Percentiles rank a stretch among this genome's conserved stretches.
Conservation (phyloP, 2,113 vertebrate species). For the Channa maculata region DNA sequence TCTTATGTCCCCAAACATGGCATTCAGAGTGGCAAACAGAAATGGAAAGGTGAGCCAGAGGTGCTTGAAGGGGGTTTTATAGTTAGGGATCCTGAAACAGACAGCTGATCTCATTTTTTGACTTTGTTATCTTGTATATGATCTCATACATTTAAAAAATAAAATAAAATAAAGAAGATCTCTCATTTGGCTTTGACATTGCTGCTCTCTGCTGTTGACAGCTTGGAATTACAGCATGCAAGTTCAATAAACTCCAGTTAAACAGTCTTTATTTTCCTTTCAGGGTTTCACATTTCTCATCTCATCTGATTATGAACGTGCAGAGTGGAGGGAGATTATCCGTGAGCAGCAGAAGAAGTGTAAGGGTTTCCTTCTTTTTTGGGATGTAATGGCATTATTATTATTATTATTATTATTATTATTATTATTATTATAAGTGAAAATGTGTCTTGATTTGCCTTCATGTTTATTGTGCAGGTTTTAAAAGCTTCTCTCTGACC, state of each 20-base stretch:
- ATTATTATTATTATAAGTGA: background rate
- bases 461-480: constrained; percentile 80
- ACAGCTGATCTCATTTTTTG: too few species aligned
- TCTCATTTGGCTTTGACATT: constrained; percentile 21
- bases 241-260: background rate
- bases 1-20: constrained; percentile 94
- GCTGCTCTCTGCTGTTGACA: constrained; percentile 66
- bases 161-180: background rate
- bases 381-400: background rate
- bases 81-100: too few species aligned
- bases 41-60: constrained; percentile 89
- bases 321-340: constrained; percentile 93
- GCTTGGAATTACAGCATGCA: background rate
- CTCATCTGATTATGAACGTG: constrained; percentile 94
- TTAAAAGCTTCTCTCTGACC: constrained; percentile 93
- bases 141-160: fast-evolving
- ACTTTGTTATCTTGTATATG: too few species aligned
- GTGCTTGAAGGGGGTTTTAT: too few species aligned
- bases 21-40: constrained; percentile 92
- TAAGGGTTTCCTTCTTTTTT: constrained; percentile 71
- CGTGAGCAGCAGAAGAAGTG: constrained; percentile 97
- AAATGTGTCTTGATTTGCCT: background rate
- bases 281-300: constrained; percentile 94
- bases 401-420: too few species aligned
- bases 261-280: background rate